Conservation (phyloP, 2,888 invertebrate species). For the Hedya salicella region DNA sequence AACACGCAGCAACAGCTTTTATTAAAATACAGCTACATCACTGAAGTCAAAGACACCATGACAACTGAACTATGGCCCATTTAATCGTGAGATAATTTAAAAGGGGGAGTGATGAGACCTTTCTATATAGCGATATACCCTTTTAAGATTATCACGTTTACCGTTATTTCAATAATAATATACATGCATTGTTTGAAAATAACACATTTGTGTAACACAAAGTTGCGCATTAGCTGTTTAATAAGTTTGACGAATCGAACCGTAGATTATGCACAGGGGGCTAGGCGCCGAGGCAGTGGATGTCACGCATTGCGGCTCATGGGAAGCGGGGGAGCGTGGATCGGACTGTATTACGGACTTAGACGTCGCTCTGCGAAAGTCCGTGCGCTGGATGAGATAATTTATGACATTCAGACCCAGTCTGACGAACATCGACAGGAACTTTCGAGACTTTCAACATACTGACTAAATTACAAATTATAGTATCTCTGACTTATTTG, state of each 20-base stretch:
- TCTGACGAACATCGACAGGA: neutral
- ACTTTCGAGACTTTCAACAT: too few relatives aligned
- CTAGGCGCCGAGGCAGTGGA: slow-evolving; percentile 46
- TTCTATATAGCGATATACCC: too few relatives aligned
- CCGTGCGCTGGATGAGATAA: slow-evolving; percentile 45
- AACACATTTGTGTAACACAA: too few relatives aligned
- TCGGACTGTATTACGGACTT: slow-evolving; percentile 53
- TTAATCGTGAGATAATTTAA: neutral
- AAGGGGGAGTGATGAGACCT: too few relatives aligned
- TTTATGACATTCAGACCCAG: slow-evolving; percentile 1
- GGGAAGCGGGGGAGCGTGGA: slow-evolving; percentile 51
- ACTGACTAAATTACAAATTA: too few relatives aligned
- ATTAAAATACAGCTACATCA: slow-evolving; percentile 40
- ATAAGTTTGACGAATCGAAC: slow-evolving; percentile 5
- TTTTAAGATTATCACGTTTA: too few relatives aligned
- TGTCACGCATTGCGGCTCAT: slow-evolving; percentile 50
- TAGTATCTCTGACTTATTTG: too few relatives aligned
- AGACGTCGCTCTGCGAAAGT: slow-evolving; percentile 50
- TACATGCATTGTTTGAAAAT: too few relatives aligned
- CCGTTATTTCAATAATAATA: too few relatives aligned
- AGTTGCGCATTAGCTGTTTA: neutral
- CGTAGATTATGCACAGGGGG: slow-evolving; percentile 33
- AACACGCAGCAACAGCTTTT: slow-evolving; percentile 61
- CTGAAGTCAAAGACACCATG: slow-evolving; percentile 1
- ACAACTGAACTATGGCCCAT: neutral